Base-by-base conservation (phyloP, 2,888 invertebrate genomes). In the Erebia ligea region DNA sequence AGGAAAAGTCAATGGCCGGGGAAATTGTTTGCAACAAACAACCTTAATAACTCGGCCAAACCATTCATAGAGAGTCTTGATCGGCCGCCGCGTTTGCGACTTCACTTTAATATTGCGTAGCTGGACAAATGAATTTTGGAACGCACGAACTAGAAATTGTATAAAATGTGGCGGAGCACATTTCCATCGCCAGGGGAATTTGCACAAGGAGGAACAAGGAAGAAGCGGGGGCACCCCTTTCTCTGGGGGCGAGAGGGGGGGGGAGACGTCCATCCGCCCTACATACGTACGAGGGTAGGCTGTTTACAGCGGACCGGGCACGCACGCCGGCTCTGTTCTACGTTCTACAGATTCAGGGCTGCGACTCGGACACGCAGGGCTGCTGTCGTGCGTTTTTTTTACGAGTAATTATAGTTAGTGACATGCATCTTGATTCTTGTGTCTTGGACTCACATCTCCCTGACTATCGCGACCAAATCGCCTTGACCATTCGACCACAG, bases 171-270 rank as follows among this genome's bases (percentile, higher is more conserved):
- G 92, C 91, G 86, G 90, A 91, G 88, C 90, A 91, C 91, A 92
- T 92, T 92, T 92, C 91, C 91, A 92, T 93, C 92, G 92, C 88
- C 92, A 88, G 89, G 92, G 92, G 92, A 93, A 93, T 93, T 92
- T 92, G 92, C 92, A 92, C 91, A 92, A 92, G 92, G 92, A 92
- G 92, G 91, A 89, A 91, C 89, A 89, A 91, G 92, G 92, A 92
- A 92, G 92, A 89, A 84, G 86, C 84, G 91, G 88, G 86, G 89
- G 88, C 89, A 91, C 91, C 92, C 91, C 91, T 91, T 92, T 87
- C 87, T 87, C 84, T 86, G 89, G 88, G 86, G 87, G 86, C 17
- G 54, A 54, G 54, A 81, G 80, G 77, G 86, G 87, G 78, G 86
- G 87, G 89, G 50, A 86, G 85, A 86, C 90, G 82, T 88, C 89